Conservation (phyloP, 2,888 invertebrate species). For the Aphodius granarius region DNA sequence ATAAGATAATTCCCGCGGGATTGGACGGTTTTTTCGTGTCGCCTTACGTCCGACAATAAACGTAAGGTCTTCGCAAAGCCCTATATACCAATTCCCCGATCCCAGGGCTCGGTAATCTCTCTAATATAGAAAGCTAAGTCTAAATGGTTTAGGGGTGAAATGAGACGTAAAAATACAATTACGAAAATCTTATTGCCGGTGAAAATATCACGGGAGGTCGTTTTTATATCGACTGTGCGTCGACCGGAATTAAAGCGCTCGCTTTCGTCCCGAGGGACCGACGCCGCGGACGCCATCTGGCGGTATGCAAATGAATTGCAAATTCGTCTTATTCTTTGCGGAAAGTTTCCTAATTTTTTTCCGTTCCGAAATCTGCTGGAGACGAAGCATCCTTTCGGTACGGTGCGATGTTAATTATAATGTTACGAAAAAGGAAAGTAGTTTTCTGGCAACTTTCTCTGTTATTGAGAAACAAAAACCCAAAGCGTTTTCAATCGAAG, state of each 20-base stretch:
- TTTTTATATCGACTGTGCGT: background rate
- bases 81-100: no score
- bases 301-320: background rate
- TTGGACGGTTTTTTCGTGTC: no score
- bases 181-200: background rate
- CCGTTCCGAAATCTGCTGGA: background rate
- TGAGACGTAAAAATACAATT: background rate
- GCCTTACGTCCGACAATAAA: background rate
- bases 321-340: background rate
- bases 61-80: no score
- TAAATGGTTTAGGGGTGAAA: background rate
- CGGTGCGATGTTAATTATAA: background rate
- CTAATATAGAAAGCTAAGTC: background rate
- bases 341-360: background rate
- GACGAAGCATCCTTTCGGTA: background rate
- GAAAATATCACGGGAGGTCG: background rate
- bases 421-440: no score
- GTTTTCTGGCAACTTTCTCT: background rate
- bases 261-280: background rate
- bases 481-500: background rate
- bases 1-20: no score
- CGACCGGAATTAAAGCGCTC: background rate
- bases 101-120: background rate
- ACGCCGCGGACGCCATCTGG: background rate
- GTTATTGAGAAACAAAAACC: no score